A percentile compares a stretch with the other conserved stretches of the same genome.
Conservation (phyloP, 2,888 invertebrate genomes). For the Lasioglossum calceatum region DNA sequence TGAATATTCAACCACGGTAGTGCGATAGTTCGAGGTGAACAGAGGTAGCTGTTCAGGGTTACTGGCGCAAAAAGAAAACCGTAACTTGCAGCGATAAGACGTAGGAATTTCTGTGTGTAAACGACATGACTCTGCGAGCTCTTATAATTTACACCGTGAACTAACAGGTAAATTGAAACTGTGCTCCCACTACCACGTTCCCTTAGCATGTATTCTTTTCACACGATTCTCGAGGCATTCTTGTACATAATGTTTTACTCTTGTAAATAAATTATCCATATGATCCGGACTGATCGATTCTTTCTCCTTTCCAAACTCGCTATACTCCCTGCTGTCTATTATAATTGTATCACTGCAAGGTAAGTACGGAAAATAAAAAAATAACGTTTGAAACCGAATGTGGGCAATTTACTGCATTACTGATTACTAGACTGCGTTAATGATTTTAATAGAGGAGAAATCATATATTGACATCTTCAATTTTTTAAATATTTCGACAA, state of each 20-base stretch:
- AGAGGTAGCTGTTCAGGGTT: slow-evolving; percentile 32
- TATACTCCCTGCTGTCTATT: background rate
- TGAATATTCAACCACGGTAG: slow-evolving; percentile 1
- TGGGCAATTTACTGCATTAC: background rate
- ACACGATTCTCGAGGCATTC: slow-evolving; percentile 77
- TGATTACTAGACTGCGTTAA: too few relatives aligned
- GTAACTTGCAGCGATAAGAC: slow-evolving; percentile 34
- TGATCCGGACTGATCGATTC: slow-evolving; percentile 45
- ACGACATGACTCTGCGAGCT: slow-evolving; percentile 56
- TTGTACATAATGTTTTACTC: slow-evolving; percentile 84
- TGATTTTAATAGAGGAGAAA: too few relatives aligned
- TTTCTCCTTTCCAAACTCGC: background rate
- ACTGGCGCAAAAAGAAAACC: slow-evolving; percentile 42
- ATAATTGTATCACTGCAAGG: background rate
- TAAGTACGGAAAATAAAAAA: background rate
- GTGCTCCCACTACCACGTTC: slow-evolving; percentile 58
- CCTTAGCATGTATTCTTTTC: slow-evolving; percentile 67
- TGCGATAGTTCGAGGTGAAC: background rate
- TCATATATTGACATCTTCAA: too few relatives aligned
- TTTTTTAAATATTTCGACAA: too few relatives aligned
- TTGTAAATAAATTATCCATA: slow-evolving; percentile 84
- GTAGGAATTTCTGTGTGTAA: slow-evolving; percentile 56
- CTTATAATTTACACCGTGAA: slow-evolving; percentile 63
- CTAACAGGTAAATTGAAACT: slow-evolving; percentile 51
- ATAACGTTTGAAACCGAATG: background rate